phyloP scores from a whole-genome alignment of 2,797 vertebrate species.

The Spinus olivaceus region DNA sequence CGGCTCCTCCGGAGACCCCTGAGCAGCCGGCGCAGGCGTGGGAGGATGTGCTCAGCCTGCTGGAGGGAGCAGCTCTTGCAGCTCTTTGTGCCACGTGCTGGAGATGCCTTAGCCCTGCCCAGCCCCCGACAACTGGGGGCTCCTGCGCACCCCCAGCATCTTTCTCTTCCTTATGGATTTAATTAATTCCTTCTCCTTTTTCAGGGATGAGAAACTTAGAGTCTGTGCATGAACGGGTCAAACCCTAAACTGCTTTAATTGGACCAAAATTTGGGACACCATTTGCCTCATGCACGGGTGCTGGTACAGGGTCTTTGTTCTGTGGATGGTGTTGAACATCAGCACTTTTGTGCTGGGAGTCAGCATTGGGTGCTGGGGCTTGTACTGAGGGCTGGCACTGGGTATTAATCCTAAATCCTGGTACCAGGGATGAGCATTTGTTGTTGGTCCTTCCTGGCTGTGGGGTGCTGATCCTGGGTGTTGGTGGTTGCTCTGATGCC shows the following conservation, averaged over 20 bases:
- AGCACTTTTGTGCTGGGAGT: not conserved
- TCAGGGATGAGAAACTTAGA: not conserved
- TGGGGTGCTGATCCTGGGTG: not conserved
- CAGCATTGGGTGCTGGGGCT: not conserved
- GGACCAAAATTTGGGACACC: not conserved
- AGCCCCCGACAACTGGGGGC: fast-evolving
- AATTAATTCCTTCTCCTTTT: not conserved
- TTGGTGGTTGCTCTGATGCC: not conserved
- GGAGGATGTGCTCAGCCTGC: not conserved
- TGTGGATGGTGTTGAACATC: not conserved
- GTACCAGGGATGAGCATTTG: not conserved
- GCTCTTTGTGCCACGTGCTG: fast-evolving
- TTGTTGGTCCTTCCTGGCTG: not conserved
- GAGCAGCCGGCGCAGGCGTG: fast-evolving
- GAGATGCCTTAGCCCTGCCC: not conserved
- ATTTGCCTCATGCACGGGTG: not conserved
- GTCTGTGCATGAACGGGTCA: not conserved
- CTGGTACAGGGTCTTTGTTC: not conserved
- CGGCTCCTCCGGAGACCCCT: not conserved
- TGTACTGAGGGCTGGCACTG: not conserved
- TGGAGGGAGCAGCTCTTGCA: not conserved
- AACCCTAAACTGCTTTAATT: not conserved
- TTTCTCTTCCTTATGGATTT: not conserved
- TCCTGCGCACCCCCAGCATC: not conserved
- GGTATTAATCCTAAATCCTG: not conserved